Conservation (phyloP, 2,113 vertebrate genomes). For the Calyptomena viridis region DNA sequence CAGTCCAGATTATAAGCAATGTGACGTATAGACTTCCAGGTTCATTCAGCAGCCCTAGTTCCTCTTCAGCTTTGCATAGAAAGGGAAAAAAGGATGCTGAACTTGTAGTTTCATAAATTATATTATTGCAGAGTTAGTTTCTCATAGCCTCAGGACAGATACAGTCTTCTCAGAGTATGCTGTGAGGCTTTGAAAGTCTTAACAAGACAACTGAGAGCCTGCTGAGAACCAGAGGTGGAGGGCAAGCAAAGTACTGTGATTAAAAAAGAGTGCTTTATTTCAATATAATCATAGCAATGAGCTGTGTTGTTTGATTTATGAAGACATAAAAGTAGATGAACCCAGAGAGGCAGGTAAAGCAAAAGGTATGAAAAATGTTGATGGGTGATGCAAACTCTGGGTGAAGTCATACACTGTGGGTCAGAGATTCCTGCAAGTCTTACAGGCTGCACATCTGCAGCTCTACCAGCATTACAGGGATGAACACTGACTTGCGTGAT, state of each 20-base stretch:
- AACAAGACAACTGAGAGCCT: constrained; percentile 22
- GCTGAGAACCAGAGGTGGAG: constrained; percentile 40
- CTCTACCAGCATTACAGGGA: background rate
- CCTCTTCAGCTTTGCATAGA: background rate
- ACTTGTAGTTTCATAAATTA: constrained; percentile 25
- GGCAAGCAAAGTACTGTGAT: constrained; percentile 30
- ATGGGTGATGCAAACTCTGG: background rate
- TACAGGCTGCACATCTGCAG: background rate
- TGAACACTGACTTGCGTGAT: background rate
- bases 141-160: background rate
- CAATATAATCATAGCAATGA: constrained; percentile 25
- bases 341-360: background rate
- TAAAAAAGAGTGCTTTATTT: constrained; percentile 29
- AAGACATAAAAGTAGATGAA: constrained; percentile 46
- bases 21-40: constrained; percentile 23
- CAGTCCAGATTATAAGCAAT: background rate
- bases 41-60: constrained; percentile 8
- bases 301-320: constrained; percentile 54
- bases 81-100: constrained; percentile 17
- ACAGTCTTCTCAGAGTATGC: background rate
- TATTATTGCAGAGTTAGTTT: constrained; percentile 21
- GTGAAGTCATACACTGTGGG: background rate
- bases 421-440: background rate
- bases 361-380: background rate
- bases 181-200: constrained; percentile 33